Base-by-base conservation (phyloP, 2,888 invertebrate species). In the Perdita meconis region DNA sequence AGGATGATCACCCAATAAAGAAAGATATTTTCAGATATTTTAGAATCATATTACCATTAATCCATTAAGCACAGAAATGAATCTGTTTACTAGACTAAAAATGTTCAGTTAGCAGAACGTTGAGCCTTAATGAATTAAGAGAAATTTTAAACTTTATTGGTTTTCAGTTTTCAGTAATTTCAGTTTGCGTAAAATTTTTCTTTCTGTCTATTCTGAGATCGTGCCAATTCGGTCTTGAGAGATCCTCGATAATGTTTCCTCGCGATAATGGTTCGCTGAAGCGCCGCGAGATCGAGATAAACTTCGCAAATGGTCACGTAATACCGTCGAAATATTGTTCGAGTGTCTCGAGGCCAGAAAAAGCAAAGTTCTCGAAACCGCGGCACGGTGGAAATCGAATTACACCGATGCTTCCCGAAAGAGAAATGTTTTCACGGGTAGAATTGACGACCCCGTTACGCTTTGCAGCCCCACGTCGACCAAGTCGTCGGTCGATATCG, bases 391-490 rank as follows among this genome's bases (percentile, higher is more conserved):
- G 47, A 66, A 73, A 56, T 71, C 59, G 67, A 63, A 55, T 77
- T 65, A 60, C 16, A 50, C 16, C 40, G 19, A 60, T 40, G 47
- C n/a, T 51, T 24, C 8, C 19, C 30, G 38, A 13, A 51, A 44
- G 50, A 63, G 57, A 63, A 81, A 81, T 80, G 68, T 71, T 83
- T 74, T 70, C 38, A 34, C n/a, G 60, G 40, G 12, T 38, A 53
- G 76, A 76, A 71, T 64, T 78, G 53, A 83, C 77, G 56, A 69
- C 59, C 51, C 40, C 19, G 68, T 72, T 78, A 60, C 61, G 38
- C 51, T 86, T 78, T 36, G 50, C 84, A 91, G 91, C 72, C 79
- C 90, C 61, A 88, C 92, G 73, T 89, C 90, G 77, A 89, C 90
- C 88, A 88, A 80, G 78, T 79, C 87, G 57, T 75, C 86, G 78